Percentiles rank a stretch among this genome's conserved stretches.
phyloP scores from a whole-genome alignment of 2,113 vertebrate genomes.

The Leuciscus idus region DNA sequence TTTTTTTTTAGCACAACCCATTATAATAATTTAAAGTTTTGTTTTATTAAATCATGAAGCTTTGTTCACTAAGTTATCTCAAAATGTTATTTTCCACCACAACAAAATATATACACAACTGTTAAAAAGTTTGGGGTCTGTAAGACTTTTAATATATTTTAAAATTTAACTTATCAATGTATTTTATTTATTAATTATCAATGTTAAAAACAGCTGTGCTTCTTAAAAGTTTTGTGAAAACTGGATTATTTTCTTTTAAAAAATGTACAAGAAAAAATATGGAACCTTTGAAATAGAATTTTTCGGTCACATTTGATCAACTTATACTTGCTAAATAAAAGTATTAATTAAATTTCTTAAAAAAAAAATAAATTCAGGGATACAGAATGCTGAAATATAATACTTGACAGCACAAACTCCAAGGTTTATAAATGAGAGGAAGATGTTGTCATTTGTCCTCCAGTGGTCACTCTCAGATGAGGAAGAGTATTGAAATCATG shows the following conservation, averaged over 20 bases:
- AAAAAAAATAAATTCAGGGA: constrained; percentile 5
- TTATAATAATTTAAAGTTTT: background rate
- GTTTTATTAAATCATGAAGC: background rate
- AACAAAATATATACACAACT: no score
- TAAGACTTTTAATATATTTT: no score
- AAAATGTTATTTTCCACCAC: background rate
- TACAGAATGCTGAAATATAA: background rate
- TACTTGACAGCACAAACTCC: background rate
- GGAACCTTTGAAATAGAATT: no score
- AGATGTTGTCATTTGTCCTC: constrained; percentile 45
- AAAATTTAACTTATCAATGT: no score
- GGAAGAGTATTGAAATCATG: constrained; percentile 56
- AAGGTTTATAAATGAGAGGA: background rate
- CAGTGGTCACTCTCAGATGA: constrained; percentile 40
- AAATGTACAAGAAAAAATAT: no score
- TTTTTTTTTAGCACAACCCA: background rate
- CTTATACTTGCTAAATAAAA: background rate
- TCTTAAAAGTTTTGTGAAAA: background rate
- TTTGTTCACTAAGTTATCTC: background rate
- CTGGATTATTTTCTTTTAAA: no score
- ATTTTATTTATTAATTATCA: background rate
- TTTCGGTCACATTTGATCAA: no score
- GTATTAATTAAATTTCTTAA: background rate
- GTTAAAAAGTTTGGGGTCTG: no score
- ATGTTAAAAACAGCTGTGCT: background rate